Percentiles rank a stretch among this genome's conserved stretches.
Evolutionary conservation across 53 echinoderm and acorn worm species (phyloP).

Genomic region (Hippasteria phrygiana): DNA sequence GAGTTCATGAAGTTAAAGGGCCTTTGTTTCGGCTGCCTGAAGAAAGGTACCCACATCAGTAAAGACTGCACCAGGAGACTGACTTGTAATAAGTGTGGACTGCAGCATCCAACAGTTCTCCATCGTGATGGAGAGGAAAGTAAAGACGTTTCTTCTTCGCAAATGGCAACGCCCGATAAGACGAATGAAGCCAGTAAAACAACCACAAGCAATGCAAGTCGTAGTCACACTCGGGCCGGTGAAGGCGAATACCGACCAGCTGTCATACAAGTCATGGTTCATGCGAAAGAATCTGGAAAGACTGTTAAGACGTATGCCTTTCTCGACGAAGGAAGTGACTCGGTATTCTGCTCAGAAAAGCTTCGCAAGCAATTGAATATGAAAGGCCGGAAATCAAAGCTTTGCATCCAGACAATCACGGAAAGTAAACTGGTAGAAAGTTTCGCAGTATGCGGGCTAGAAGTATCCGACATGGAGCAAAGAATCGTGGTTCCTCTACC

Average conservation of each 20-base stretch:
- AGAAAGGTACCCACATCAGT: not conserved
- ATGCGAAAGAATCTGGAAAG: not conserved
- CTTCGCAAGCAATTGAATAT: constrained; percentile 40
- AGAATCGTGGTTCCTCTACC: constrained; percentile 31
- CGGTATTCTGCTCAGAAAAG: constrained; percentile 45
- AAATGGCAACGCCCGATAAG: not conserved
- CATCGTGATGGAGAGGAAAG: not conserved
- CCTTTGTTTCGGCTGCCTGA: not conserved
- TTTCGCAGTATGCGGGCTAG: not conserved
- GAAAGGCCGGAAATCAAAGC: constrained; percentile 2
- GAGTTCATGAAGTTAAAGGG: not conserved
- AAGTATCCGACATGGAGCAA: constrained; percentile 41
- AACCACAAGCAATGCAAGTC: not conserved
- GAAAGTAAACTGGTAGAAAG: constrained; percentile 39
- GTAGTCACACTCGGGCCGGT: too few species aligned
- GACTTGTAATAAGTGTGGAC: too few species aligned
- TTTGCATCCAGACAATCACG: constrained; percentile 50
- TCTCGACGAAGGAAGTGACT: constrained; percentile 69
- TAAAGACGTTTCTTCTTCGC: not conserved
- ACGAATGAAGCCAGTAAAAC: not conserved
- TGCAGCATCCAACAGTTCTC: not conserved
- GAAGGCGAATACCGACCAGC: not conserved
- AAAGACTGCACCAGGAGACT: not conserved
- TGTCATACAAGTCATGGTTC: not conserved
- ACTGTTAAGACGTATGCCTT: constrained; percentile 68